Evolutionary conservation across 2,113 vertebrate species (phyloP).

Genomic region (Fulmarus glacialis): DNA sequence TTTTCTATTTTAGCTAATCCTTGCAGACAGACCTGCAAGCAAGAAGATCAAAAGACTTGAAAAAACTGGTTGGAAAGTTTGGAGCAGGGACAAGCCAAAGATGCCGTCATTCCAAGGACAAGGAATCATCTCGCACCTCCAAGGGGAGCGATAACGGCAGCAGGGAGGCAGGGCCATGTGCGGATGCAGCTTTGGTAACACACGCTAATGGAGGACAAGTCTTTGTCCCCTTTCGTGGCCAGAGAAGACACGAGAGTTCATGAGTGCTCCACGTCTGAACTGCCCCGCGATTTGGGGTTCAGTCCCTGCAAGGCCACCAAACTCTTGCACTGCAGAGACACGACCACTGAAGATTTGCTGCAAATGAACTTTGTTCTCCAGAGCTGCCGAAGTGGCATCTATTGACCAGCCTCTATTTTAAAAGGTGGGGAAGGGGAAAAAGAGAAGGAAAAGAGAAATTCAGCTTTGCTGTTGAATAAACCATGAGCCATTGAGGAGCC

Average conservation of each 20-base stretch:
- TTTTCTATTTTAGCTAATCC: not conserved
- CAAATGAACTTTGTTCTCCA: not conserved
- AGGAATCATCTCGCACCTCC: not conserved
- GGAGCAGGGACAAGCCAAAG: not conserved
- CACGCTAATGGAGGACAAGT: not conserved
- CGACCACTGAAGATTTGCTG: not conserved
- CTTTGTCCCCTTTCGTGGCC: not conserved
- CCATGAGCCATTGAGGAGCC: constrained; percentile 48
- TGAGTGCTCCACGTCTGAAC: not conserved
- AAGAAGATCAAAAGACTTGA: not conserved
- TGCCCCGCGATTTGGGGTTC: accelerated
- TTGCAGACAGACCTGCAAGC: not conserved
- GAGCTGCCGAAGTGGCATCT: not conserved
- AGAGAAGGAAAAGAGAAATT: constrained; percentile 1
- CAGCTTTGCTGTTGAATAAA: constrained; percentile 63
- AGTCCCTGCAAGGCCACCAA: not conserved
- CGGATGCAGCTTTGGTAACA: not conserved
- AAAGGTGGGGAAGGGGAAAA: not conserved
- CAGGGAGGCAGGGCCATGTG: not conserved
- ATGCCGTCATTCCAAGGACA: accelerated
- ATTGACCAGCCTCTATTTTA: not conserved
- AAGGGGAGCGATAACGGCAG: not conserved
- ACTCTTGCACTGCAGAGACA: not conserved
- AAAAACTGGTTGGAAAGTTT: not conserved
- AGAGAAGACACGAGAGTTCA: not conserved